Evolutionary conservation across 2,797 vertebrate genomes (phyloP), one percentile per base, ranked within the genome.

Genomic region (Gallinago nigripennis): DNA sequence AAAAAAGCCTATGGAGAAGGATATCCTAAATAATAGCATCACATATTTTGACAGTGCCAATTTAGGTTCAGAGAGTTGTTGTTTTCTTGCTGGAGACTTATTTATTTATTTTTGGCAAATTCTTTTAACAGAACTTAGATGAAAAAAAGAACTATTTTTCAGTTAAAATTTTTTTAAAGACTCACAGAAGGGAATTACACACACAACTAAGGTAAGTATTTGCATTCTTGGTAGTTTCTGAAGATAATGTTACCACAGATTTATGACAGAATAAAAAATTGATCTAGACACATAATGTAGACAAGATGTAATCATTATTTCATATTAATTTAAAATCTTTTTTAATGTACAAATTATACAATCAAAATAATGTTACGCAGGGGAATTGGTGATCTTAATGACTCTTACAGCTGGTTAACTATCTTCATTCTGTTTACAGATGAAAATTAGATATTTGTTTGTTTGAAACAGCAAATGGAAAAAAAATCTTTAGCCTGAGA

Each of bases 21-120:
- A 89, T 79, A 77, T 81, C 87, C 84, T 94, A 92, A 94, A 94
- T 94, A 82, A 94, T 31, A 94, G 83, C 77, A 79, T 86, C 73
- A 61, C 18, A 18, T 82, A 73, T 83, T 86, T 96, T 95, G 83
- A 91, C 78, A 79, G 75, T 86, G 78, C 28, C 66, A 79, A 92
- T 94, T 95, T 82, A 81, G 53, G 43, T 56, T 78, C 85, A 86
- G 75, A 77, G 88, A 95, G 91, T 39, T 77, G 82, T 79, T 92
- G 86, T 94, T 94, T 86, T 92, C 86, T 68, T 66, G 66, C 66
- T 57, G 45, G 81, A 37, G 39, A 41, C 65, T 81, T 81, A 51
- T 39, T 82, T 68, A 35, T 68, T 75, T 93, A 57, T 86, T 92
- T 92, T 81, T 81, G 48, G 53, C 51, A 58, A 90, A 66, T 85